Percentiles rank a stretch among this genome's conserved stretches.
Conservation (phyloP, 1,140 invertebrate genomes). For the Hyles euphorbiae region DNA sequence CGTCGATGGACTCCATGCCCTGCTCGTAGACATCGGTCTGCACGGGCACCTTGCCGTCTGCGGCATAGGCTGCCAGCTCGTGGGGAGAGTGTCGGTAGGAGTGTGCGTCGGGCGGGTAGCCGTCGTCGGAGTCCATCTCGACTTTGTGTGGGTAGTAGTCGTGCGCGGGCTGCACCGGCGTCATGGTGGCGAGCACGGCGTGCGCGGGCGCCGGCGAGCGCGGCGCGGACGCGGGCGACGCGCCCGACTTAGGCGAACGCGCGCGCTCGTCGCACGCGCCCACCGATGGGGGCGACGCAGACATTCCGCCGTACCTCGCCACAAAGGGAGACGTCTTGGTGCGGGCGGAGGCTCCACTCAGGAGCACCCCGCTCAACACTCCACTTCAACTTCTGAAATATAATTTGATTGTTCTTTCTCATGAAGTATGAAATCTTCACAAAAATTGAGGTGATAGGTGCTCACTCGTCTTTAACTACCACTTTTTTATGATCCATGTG, state of each 20-base stretch:
- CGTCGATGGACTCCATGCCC: constrained; percentile 79
- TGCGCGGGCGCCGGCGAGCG: constrained; percentile 78
- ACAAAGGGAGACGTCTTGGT: constrained; percentile 41
- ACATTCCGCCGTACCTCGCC: constrained; percentile 46
- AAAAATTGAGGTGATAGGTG: too few relatives aligned
- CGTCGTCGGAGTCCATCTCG: constrained; percentile 73
- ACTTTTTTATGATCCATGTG: not conserved
- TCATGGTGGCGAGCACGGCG: constrained; percentile 86
- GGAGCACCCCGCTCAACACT: constrained; percentile 60
- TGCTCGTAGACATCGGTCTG: constrained; percentile 76
- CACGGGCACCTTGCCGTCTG: constrained; percentile 71
- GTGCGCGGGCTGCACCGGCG: constrained; percentile 74
- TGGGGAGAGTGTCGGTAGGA: constrained; percentile 73
- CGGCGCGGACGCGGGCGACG: constrained; percentile 52
- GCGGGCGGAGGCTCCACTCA: constrained; percentile 48
- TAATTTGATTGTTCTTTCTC: too few relatives aligned
- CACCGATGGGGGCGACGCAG: constrained; percentile 50
- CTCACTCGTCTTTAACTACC: constrained; percentile 28
- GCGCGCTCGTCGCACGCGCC: constrained; percentile 48
- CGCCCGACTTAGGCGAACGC: constrained; percentile 43
- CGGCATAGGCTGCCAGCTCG: constrained; percentile 76
- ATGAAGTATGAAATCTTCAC: too few relatives aligned
- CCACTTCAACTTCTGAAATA: constrained; percentile 41
- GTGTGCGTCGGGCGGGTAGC: constrained; percentile 71
- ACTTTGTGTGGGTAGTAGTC: constrained; percentile 77